phyloP scores from a whole-genome alignment of 2,797 vertebrate genomes.

The Lepus townsendii region DNA sequence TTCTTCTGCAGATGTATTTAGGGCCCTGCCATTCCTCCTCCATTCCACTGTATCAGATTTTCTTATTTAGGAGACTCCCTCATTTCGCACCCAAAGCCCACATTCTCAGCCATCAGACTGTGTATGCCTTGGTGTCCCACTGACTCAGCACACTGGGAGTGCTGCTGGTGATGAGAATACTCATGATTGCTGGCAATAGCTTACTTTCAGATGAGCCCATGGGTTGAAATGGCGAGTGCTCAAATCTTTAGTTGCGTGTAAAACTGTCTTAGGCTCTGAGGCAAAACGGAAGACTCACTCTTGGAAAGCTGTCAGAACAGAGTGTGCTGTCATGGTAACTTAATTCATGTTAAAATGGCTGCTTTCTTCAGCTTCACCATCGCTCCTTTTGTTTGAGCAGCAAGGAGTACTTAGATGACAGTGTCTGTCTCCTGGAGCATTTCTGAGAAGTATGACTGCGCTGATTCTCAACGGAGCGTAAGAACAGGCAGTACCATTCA shows the following conservation, averaged over 20 bases:
- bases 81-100: accelerated
- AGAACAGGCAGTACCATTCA: background rate
- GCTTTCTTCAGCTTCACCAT: constrained; percentile 64
- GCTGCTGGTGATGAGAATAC: background rate
- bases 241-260: background rate
- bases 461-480: background rate
- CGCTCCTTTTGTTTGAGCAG: constrained; percentile 23
- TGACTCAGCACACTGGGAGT: background rate
- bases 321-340: constrained; percentile 68
- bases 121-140: accelerated
- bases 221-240: background rate
- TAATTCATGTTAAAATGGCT: constrained; percentile 69
- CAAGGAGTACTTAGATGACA: constrained; percentile 54
- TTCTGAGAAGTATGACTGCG: background rate
- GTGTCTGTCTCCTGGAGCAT: background rate
- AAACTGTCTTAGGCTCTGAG: background rate
- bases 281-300: constrained; percentile 54
- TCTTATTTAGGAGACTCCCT: background rate
- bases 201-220: no score
- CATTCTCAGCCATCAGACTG: background rate
- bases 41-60: background rate
- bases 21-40: background rate
- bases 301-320: constrained; percentile 3
- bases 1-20: background rate
- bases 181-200: no score